Base-by-base conservation (phyloP, 2,888 invertebrate genomes). In the Tortrix viridana region DNA sequence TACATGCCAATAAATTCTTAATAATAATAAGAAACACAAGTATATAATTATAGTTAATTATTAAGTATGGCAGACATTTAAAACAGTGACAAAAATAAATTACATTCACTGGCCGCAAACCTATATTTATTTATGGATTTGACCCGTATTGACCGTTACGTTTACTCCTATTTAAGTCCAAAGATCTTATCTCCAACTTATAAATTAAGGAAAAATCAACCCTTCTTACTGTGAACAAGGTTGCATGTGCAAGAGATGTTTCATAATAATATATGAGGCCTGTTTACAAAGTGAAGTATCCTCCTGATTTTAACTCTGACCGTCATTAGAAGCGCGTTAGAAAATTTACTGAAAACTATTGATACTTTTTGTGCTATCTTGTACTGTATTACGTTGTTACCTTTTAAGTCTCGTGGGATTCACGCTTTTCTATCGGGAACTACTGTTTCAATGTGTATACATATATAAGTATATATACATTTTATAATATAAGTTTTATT, bases 71-170 rank as follows among this genome's bases (percentile, higher is more conserved):
- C 32, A 6, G 50, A 37, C 20, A 37, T 19, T 50, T 37, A 14
- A 50, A 19, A 37, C 37, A 50, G 19, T 20, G 19, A n/a, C 37
- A 32, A 50, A 37, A 50, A 37, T 37, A 50, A 37, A 37, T 32
- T 32, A 50, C 19, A 50, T 32, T 37, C 50, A 50, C 32, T 14
- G 37, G 3, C 50, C 37, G 37, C n/a, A 19, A 32, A 37, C 20
- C 37, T 32, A 50, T 50, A 37, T 37, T n/a, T n/a, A n/a, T n/a
- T n/a, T n/a, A 50, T 37, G 32, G 50, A 41, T 41, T 44, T 38
- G 16, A 53, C 53, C 53, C 53, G 41, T 41, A 53, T 19, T 12
- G 50, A 38, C 37, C 50, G 16, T 41, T 16, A 19, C 52, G 41
- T 12, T 9, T 12, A 32, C 26, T 26, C 2, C 3, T 26, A n/a